Evolutionary conservation across 2,888 invertebrate species (phyloP).

Genomic region (Acleris literana): DNA sequence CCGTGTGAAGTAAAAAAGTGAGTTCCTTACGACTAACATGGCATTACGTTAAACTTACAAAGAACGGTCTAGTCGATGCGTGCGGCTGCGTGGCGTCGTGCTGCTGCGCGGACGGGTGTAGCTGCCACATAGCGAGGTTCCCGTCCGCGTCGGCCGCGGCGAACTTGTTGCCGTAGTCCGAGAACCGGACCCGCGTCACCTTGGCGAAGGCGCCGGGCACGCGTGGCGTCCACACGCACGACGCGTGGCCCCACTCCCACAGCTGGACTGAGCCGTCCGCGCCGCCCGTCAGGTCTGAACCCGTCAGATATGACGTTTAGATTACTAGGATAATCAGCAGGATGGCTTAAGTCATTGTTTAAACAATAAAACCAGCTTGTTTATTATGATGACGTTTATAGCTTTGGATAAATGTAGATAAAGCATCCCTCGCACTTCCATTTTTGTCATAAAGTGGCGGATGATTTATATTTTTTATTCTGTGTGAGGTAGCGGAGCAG

Average conservation of each 20-base stretch:
- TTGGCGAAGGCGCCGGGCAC: constrained; percentile 97
- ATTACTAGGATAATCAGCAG: not conserved
- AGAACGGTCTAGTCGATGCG: constrained; percentile 88
- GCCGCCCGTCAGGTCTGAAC: constrained; percentile 93
- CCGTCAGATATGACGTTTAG: not conserved
- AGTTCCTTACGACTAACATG: no score
- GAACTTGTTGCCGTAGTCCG: constrained; percentile 98
- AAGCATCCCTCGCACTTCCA: no score
- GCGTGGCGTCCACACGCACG: constrained; percentile 94
- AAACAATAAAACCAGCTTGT: no score
- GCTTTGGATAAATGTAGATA: no score
- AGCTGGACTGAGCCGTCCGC: constrained; percentile 98
- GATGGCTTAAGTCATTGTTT: not conserved
- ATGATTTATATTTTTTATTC: no score
- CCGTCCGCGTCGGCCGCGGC: constrained; percentile 99
- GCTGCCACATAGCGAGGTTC: constrained; percentile 97
- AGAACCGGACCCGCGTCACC: constrained; percentile 97
- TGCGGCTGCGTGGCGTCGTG: constrained; percentile 82
- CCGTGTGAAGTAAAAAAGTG: no score
- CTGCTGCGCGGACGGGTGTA: constrained; percentile 86
- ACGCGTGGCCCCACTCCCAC: constrained; percentile 99
- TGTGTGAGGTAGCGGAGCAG: no score
- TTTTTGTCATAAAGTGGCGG: no score
- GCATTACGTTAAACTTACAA: constrained; percentile 85
- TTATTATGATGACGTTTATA: no score